These are phyloP conservation scores for Anolis sagrei DNA, from an alignment of 2,113 vertebrate species.

Conservation along the genomic window DNA sequence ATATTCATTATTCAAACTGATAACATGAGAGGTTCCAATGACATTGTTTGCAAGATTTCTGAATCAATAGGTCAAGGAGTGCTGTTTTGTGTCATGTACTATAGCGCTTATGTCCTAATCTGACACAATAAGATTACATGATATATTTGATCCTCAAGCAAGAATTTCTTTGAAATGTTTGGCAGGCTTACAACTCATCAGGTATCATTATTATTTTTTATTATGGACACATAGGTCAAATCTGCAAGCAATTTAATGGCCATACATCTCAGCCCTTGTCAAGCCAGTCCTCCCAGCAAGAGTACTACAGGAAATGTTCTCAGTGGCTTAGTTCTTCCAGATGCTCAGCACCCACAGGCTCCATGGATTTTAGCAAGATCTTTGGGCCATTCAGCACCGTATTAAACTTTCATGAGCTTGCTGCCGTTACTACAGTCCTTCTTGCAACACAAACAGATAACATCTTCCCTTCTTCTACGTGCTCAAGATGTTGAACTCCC, in stretches of 20 bases:
- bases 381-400: constrained; percentile 61
- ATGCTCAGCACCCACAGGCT: constrained; percentile 8
- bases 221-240: constrained; percentile 71
- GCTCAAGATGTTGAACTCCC: constrained; percentile 28
- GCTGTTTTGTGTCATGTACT: constrained; percentile 70
- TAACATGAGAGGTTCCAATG: constrained; percentile 63
- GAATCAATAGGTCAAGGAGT: constrained; percentile 60
- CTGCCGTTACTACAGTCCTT: constrained; percentile 21
- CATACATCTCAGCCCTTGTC: constrained; percentile 62
- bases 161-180: constrained; percentile 71
- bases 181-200: constrained; percentile 66
- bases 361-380: constrained; percentile 35
- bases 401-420: constrained; percentile 42
- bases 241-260: constrained; percentile 73
- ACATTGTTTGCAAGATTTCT: constrained; percentile 69
- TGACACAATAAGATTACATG: constrained; percentile 69
- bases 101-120: constrained; percentile 64
- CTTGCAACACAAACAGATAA: constrained; percentile 25
- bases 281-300: constrained; percentile 58
- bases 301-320: constrained; percentile 52
- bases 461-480: constrained; percentile 31
- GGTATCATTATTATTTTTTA: constrained; percentile 58
- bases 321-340: constrained; percentile 59
- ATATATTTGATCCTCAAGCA: constrained; percentile 67
- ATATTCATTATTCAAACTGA: constrained; percentile 62